These are phyloP conservation scores for Nannoperca obscura DNA, from an alignment of 2,797 vertebrate genomes.

Conservation along the genomic window DNA sequence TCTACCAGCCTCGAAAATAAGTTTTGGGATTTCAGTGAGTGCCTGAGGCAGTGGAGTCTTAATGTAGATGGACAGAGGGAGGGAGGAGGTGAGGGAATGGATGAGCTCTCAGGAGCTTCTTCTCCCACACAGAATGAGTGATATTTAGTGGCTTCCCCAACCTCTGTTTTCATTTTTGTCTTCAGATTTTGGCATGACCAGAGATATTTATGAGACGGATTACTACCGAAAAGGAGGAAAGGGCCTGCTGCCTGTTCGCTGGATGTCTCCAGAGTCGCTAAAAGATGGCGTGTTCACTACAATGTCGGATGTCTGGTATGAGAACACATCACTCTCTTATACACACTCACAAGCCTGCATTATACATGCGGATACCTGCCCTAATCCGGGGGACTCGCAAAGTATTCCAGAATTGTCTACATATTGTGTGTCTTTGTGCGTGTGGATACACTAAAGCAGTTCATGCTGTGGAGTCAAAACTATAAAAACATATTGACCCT, in stretches of 20 bases:
- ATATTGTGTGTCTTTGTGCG: conserved; percentile 45
- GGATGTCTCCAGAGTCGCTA: conserved; percentile 99
- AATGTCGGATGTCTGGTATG: conserved; percentile 98
- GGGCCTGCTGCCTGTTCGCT: conserved; percentile 97
- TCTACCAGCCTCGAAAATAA: conserved; percentile 51
- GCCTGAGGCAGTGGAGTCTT: conserved; percentile 52
- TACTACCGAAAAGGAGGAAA: conserved; percentile 99
- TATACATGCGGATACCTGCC: conserved; percentile 48
- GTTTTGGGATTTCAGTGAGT: conserved; percentile 51
- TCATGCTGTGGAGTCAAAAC: conserved; percentile 37
- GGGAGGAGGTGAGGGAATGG: conserved; percentile 57
- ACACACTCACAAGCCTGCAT: conserved; percentile 26
- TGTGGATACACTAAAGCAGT: conserved; percentile 38
- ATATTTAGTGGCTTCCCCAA: conserved; percentile 60
- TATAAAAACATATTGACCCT: conserved; percentile 47
- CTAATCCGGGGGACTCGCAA: conserved; percentile 38
- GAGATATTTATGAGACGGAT: conserved; percentile 99
- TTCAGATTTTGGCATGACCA: conserved; percentile 98
- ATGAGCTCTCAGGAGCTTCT: conserved; percentile 56
- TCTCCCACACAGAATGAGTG: conserved; percentile 61
- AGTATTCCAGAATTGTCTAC: conserved; percentile 48
- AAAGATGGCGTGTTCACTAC: conserved; percentile 99
- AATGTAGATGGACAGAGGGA: conserved; percentile 60
- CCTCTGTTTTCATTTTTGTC: conserved; percentile 52
- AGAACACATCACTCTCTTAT: conserved; percentile 38